Percentiles rank a stretch among this genome's conserved stretches.
Conservation (phyloP, 2,113 vertebrate genomes). For the Marmota flaviventris region DNA sequence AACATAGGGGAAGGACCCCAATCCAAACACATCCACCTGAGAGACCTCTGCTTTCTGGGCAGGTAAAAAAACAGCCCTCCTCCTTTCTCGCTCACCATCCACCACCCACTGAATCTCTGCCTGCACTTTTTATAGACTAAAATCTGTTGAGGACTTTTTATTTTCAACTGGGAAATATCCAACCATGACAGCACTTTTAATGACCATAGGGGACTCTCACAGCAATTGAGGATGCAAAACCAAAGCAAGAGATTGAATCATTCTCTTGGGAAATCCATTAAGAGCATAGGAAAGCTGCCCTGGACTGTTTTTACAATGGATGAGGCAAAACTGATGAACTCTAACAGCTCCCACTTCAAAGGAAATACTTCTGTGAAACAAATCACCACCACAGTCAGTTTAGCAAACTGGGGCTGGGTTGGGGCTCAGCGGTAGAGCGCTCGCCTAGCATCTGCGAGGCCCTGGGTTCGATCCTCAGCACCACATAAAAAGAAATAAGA, state of each 20-base stretch:
- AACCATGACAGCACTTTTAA: background rate
- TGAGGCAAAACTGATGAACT: background rate
- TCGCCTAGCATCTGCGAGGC: too few species aligned
- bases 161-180: background rate
- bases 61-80: background rate
- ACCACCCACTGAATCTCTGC: background rate
- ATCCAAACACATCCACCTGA: background rate
- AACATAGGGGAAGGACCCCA: background rate
- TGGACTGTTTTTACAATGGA: background rate
- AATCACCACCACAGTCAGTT: background rate
- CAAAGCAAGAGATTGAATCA: background rate
- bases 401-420: too few species aligned
- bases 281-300: background rate
- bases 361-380: background rate
- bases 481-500: too few species aligned
- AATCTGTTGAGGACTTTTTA: background rate
- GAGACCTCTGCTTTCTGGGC: too few species aligned
- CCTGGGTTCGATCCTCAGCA: too few species aligned
- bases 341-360: background rate
- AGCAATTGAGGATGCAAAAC: background rate
- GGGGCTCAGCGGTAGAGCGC: too few species aligned
- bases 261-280: background rate
- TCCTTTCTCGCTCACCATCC: too few species aligned
- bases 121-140: background rate
- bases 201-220: too few species aligned